A percentile compares a stretch with the other conserved stretches of the same genome.
These are phyloP conservation scores for Rhinolophus ferrumequinum DNA, from an alignment of 2,113 vertebrate genomes.

Conservation along the genomic window DNA sequence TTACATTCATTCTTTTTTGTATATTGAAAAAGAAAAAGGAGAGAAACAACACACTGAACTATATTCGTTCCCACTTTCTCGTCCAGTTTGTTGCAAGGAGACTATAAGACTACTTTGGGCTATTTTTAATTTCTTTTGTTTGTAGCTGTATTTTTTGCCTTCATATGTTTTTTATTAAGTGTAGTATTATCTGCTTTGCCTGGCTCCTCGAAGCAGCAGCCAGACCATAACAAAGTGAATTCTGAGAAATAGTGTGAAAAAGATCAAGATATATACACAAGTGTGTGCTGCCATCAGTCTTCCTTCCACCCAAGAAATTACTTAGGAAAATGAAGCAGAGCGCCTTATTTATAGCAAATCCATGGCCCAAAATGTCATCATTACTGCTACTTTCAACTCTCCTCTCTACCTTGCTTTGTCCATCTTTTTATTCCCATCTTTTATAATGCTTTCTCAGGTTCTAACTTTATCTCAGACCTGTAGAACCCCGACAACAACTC, in stretches of 20 bases:
- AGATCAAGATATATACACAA: conserved; percentile 46
- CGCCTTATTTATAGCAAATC: conserved; percentile 1
- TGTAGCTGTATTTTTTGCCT: conserved; percentile 43
- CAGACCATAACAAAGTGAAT: conserved; percentile 41
- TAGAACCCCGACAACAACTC: background rate
- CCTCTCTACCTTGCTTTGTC: background rate
- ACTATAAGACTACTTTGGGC: conserved; percentile 1
- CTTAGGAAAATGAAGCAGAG: conserved; percentile 11
- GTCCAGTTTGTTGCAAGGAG: conserved; percentile 48
- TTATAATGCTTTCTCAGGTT: background rate
- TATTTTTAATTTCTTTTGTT: conserved; percentile 67
- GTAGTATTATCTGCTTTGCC: conserved; percentile 48
- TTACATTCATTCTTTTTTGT: conserved; percentile 5
- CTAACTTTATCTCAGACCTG: background rate
- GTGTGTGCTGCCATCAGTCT: conserved; percentile 7
- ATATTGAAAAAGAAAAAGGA: background rate
- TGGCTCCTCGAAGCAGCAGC: background rate
- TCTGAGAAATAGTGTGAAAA: conserved; percentile 57
- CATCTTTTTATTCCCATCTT: background rate
- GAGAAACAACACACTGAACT: background rate
- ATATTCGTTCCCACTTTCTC: background rate
- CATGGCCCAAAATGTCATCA: background rate
- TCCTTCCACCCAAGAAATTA: background rate
- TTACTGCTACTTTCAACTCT: background rate
- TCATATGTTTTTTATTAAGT: conserved; percentile 60